Evolutionary conservation across 2,113 vertebrate species (phyloP), one percentile per base, ranked within the genome.

Genomic region (Rhynchomys soricoides): DNA sequence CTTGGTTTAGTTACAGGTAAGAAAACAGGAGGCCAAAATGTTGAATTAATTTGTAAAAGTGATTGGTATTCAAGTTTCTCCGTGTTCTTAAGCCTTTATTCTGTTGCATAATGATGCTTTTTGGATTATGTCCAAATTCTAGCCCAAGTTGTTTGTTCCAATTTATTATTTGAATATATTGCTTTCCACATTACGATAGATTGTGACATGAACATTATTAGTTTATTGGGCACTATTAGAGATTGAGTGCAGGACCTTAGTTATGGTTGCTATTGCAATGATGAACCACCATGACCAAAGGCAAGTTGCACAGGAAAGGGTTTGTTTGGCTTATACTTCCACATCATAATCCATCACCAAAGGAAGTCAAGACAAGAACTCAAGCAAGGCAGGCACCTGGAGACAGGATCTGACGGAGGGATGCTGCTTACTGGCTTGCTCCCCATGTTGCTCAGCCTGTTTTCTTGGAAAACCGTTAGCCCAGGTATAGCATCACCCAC

Each of bases 51-150:
- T 93, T 95, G n/a, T 17, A 77, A 78, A 83, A 85, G 55, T 26
- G 81, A 43, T 24, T 62, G 55, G 15, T 43, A 24, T 40, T 40
- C 24, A 43, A 7, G 57, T 62, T 83, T 62, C 81, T 83, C n/a
- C 15, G 11, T 24, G 22, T 43, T 62, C 24, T 40, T 82, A 83
- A 57, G n/a, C 55, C 12, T 83, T 62, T 29, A 37, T 92, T 93
- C 22, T 91, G 1, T 66, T 95, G 22, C 73, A 71, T 87, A 45
- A 45, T 50, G n/a, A 55, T 86, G 1, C 19, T 91, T 88, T 59
- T 94, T 90, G 74, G 57, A 68, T 70, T 34, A 52, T 62, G 19
- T 92, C 91, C 37, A 96, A 94, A 90, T 94, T 94, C n/a, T 11
- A 86, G 29, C 77, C 57, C 31, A 16, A 94, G n/a, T 91, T 43